Percentiles rank a stretch among this genome's conserved stretches.
Conservation (phyloP, 1,140 invertebrate genomes). For the Drosophila tristis region DNA sequence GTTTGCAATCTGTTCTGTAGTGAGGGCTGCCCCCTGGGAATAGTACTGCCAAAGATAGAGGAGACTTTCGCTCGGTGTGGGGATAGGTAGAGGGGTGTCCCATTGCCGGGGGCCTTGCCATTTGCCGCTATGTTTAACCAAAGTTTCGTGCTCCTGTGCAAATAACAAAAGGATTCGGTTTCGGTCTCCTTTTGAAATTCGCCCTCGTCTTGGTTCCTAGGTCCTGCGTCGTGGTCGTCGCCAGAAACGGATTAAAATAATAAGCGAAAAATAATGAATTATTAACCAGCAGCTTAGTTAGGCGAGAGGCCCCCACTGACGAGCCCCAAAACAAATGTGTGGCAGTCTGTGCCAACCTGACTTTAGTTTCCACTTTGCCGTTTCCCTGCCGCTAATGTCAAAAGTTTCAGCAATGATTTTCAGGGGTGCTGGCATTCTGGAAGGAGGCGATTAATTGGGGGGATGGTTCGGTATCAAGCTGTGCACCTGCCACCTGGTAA, state of each 20-base stretch:
- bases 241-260: constrained; percentile 64
- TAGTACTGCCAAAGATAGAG: background rate
- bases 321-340: background rate
- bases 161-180: constrained; percentile 62
- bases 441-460: background rate
- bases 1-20: constrained; percentile 58
- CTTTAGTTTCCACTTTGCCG: background rate
- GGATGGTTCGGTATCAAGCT: background rate
- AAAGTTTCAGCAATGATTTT: constrained; percentile 48
- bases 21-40: background rate
- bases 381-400: constrained; percentile 37
- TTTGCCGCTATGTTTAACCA: constrained; percentile 67
- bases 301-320: constrained; percentile 22
- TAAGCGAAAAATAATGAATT: constrained; percentile 71
- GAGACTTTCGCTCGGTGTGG: too few relatives aligned
- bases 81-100: background rate
- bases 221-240: constrained; percentile 11
- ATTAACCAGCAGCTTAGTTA: constrained; percentile 66
- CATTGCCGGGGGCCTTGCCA: constrained; percentile 43
- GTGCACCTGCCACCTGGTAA: constrained; percentile 54
- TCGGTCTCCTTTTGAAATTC: constrained; percentile 2
- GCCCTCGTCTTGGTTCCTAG: constrained; percentile 26
- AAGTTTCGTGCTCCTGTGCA: constrained; percentile 70
- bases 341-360: background rate
- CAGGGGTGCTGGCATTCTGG: background rate